Conservation (phyloP, 1,140 invertebrate genomes). For the Monochamus saltuarius region DNA sequence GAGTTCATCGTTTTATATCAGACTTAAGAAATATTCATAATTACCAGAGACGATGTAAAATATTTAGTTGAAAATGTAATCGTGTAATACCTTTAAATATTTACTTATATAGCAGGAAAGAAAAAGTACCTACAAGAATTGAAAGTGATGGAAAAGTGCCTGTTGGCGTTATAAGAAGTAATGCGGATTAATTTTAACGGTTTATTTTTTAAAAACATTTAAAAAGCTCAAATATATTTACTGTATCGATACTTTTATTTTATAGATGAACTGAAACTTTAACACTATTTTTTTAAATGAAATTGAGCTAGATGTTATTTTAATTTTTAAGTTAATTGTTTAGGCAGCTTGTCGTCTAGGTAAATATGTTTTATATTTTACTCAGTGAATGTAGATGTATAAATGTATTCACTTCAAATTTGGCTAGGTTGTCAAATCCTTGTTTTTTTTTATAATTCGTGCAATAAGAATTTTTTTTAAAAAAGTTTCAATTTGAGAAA, state of each 20-base stretch:
- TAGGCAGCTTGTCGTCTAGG: not conserved
- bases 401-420: conserved; percentile 3
- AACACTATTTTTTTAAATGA: conserved; percentile 15
- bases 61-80: too few relatives aligned
- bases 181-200: too few relatives aligned
- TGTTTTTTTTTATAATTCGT: not conserved
- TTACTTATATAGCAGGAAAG: too few relatives aligned
- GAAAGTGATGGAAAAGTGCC: too few relatives aligned
- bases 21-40: too few relatives aligned
- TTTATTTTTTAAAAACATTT: not conserved
- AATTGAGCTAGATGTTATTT: conserved; percentile 13
- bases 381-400: not conserved
- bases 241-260: conserved; percentile 16
- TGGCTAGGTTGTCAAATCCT: conserved; percentile 10
- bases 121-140: too few relatives aligned
- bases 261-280: not conserved
- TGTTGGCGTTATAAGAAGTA: too few relatives aligned
- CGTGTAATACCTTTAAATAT: too few relatives aligned
- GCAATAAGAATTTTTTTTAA: too few relatives aligned
- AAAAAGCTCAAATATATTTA: conserved; percentile 10
- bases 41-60: too few relatives aligned
- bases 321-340: conserved; percentile 12
- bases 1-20: too few relatives aligned
- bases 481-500: too few relatives aligned
- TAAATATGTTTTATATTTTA: not conserved